phyloP scores from a whole-genome alignment of 2,888 invertebrate species.

The Xanthia togata region DNA sequence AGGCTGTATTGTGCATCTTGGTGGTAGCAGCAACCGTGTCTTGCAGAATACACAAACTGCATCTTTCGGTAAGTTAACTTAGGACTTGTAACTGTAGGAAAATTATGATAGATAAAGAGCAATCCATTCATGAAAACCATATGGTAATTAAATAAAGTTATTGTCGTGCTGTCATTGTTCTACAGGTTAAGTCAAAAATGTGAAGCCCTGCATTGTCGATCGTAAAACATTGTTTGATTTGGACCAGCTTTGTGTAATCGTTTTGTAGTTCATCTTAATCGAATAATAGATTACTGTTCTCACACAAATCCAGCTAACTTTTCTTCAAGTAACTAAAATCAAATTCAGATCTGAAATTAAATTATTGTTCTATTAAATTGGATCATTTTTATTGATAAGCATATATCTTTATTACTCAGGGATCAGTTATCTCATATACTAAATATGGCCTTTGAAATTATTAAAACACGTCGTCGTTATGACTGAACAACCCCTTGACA shows the following conservation, averaged over 20 bases:
- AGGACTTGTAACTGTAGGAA: constrained; percentile 18
- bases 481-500: too few species aligned
- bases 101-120: constrained; percentile 14
- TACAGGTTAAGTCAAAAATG: background rate
- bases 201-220: background rate
- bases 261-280: background rate
- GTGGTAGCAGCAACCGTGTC: constrained; percentile 74
- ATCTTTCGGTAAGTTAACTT: constrained; percentile 79
- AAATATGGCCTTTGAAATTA: constrained; percentile 14
- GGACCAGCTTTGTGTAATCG: background rate
- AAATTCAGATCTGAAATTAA: background rate
- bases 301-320: background rate
- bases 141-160: constrained; percentile 15
- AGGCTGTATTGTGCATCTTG: constrained; percentile 70
- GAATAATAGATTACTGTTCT: background rate
- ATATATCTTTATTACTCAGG: constrained; percentile 28
- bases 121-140: constrained; percentile 18
- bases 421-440: constrained; percentile 40
- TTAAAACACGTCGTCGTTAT: too few species aligned
- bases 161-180: background rate
- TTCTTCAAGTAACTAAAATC: background rate
- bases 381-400: constrained; percentile 35
- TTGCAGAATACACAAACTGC: constrained; percentile 85
- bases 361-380: background rate
- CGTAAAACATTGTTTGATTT: constrained; percentile 16